Evolutionary conservation across 35 echinoderm and acorn worm genomes (phyloP).

Genomic region (Apostichopus californicus): DNA sequence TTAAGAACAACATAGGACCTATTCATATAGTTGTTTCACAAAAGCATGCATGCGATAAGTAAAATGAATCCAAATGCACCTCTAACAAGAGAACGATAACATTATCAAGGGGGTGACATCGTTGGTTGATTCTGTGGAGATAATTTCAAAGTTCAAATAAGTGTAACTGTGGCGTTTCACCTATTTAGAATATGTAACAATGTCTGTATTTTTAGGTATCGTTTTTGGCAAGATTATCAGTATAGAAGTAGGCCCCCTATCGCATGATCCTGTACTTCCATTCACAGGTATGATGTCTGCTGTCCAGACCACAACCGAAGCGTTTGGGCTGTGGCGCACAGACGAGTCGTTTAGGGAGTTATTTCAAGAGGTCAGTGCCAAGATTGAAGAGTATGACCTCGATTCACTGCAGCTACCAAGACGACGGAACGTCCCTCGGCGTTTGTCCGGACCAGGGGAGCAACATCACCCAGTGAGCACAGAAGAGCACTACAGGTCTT

Average conservation of each 20-base stretch:
- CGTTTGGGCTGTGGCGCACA: not conserved
- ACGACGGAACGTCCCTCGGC: constrained; percentile 11
- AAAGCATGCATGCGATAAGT: too few relatives aligned
- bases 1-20: not conserved
- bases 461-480: constrained; percentile 11
- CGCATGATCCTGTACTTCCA: constrained; percentile 13
- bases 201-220: constrained; percentile 20
- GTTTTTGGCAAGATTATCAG: constrained; percentile 7
- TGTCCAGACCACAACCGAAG: not conserved
- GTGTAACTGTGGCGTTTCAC: too few relatives aligned
- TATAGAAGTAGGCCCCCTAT: not conserved
- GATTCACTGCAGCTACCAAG: constrained; percentile 2
- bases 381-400: constrained; percentile 23
- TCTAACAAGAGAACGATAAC: too few relatives aligned
- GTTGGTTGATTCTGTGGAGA: too few relatives aligned
- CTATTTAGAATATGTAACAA: not conserved
- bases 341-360: constrained; percentile 22
- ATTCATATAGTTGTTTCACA: not conserved
- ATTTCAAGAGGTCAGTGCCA: not conserved
- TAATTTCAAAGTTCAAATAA: too few relatives aligned
- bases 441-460: constrained; percentile 34
- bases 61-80: too few relatives aligned
- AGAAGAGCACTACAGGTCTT: constrained; percentile 12
- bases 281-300: constrained; percentile 36
- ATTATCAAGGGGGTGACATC: too few relatives aligned